Evolutionary conservation across 30 jellyfish, hydroid and myxozoan species (phyloP).

Genomic region (Pseudorhiza aurosa): DNA sequence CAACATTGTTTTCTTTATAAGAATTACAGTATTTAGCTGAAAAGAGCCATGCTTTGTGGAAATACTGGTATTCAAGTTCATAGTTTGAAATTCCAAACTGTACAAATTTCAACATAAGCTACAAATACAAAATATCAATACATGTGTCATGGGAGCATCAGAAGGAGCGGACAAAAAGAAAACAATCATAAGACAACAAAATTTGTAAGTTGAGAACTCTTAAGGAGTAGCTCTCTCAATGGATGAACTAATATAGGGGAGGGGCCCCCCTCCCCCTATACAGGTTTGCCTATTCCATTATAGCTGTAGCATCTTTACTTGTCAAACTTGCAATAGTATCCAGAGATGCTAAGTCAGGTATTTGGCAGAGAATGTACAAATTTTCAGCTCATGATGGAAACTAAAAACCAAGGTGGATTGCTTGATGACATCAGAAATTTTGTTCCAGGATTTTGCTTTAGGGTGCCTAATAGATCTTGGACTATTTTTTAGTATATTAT

Average conservation of each 20-base stretch:
- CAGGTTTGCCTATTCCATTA: background rate
- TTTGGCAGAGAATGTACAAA: background rate
- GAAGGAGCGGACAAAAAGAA: too few species aligned
- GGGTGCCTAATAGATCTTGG: constrained; percentile 9
- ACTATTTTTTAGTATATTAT: background rate
- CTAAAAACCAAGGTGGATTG: constrained; percentile 22
- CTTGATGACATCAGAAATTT: constrained; percentile 18
- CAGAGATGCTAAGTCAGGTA: background rate
- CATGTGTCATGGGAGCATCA: too few species aligned
- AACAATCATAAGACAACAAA: too few species aligned
- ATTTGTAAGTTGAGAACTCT: background rate
- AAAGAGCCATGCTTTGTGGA: too few species aligned
- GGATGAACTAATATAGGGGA: background rate
- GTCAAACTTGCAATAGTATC: background rate
- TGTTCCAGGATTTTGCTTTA: constrained; percentile 9
- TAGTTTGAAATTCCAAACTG: too few species aligned
- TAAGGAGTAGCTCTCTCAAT: background rate
- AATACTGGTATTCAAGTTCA: too few species aligned
- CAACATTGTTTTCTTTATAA: too few species aligned
- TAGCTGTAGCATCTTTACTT: constrained; percentile 2
- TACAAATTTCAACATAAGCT: too few species aligned
- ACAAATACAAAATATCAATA: too few species aligned
- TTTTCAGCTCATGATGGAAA: constrained; percentile 4
- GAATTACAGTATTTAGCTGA: too few species aligned
- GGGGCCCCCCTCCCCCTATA: constrained; percentile 7